These are phyloP conservation scores for Vidua macroura DNA, from an alignment of 2,113 vertebrate genomes.

Conservation along the genomic window DNA sequence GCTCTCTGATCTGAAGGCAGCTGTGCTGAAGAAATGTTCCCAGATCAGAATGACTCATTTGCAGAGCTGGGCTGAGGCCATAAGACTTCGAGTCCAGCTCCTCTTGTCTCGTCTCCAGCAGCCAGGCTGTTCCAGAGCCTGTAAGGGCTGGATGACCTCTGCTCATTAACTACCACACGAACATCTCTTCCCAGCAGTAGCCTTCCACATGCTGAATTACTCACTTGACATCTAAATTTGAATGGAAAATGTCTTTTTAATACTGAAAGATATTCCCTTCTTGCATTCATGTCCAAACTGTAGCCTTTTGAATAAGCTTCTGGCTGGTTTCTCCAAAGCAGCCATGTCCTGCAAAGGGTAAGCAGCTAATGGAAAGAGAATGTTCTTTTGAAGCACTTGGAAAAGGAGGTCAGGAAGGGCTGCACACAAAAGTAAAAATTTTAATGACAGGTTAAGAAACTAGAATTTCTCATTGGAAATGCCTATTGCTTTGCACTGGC, in stretches of 20 bases:
- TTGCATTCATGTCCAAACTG: neutral
- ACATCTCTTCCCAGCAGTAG: conserved; percentile 44
- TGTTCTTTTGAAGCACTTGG: neutral
- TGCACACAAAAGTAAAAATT: neutral
- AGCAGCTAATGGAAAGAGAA: neutral
- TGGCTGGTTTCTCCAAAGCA: neutral
- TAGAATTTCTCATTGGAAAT: neutral
- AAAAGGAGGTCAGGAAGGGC: neutral
- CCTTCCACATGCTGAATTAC: conserved; percentile 19
- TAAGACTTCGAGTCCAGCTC: neutral
- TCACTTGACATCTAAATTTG: conserved; percentile 27
- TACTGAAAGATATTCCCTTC: neutral
- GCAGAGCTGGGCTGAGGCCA: neutral
- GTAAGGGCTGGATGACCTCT: neutral
- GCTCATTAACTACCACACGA: neutral
- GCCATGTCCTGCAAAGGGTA: neutral
- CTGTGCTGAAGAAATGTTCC: neutral
- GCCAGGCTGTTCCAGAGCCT: neutral
- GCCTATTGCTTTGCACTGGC: neutral
- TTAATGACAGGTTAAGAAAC: neutral
- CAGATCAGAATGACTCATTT: conserved; percentile 30
- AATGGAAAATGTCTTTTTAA: conserved; percentile 21
- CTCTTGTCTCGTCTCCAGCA: neutral
- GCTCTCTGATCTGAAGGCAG: neutral
- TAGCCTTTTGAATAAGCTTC: neutral